Evolutionary conservation across 2,888 invertebrate species (phyloP), one percentile per base, ranked within the genome.

Genomic region (Stratiomys singularior): DNA sequence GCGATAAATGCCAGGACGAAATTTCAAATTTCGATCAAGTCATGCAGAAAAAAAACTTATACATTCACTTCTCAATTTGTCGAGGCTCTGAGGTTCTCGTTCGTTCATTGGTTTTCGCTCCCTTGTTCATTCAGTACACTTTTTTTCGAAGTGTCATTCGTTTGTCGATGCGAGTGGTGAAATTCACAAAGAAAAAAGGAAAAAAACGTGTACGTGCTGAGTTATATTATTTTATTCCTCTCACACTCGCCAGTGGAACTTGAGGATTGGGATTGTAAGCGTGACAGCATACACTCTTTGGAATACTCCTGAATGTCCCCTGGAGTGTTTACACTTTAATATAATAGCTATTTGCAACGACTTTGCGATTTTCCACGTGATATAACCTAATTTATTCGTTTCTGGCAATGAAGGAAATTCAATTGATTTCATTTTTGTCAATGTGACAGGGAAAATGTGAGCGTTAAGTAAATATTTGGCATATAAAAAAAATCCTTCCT

Each of bases 11-110:
- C 44, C 67, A 67, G 44, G 21, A 44, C 37, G 44, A 44, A 37
- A 67, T 44, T 67, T 67, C 37, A 44, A 67, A 44, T 44, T 37
- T 67, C 9, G 67, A 67, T 21, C 67, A 67, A 44, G 44, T 67
- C 67, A 67, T 37, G 67, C 30, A 30, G 37, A 44, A 67, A 67
- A 64, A 64, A 64, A 60, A 60, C n/a, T 60, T 60, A 60, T 60
- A 21, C 58, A 60, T 60, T 60, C 58, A 60, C 4, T 60, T 23
- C 4, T 60, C 25, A 5, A 13, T 52, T 52, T 52, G n/a, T 52
- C 4, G 15, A 18, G 52, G 21, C 25, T 18, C 58, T 60, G 15
- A 18, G 52, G 21, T 13, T 18, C 58, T 60, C 11, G 58, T 60
- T 25, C 58, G 7, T 52, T 9, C 52, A 13, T 18, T 13, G 52